Percentiles rank a stretch among this genome's conserved stretches.
These are phyloP conservation scores for Meteorus sp. DNA, from an alignment of 1,140 invertebrate species.

Conservation along the genomic window DNA sequence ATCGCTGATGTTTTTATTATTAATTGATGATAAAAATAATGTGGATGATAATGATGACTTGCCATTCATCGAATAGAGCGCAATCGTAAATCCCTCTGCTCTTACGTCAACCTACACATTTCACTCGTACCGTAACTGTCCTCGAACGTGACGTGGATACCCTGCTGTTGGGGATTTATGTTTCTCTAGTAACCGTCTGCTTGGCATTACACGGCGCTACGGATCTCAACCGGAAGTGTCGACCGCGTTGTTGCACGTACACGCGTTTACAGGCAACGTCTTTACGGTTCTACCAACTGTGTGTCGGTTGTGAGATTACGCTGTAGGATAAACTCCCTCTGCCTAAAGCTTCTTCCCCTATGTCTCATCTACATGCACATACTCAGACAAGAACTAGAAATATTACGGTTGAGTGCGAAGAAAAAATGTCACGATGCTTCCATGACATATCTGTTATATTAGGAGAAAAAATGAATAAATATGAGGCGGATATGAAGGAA, in stretches of 20 bases:
- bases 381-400: background rate
- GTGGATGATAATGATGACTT: background rate
- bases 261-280: background rate
- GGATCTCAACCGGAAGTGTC: background rate
- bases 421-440: background rate
- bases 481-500: too few relatives aligned
- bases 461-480: too few relatives aligned
- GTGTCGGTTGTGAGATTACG: background rate
- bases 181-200: conserved; percentile 23
- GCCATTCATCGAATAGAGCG: background rate
- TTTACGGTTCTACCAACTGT: background rate
- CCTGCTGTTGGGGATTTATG: conserved; percentile 25
- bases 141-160: conserved; percentile 29
- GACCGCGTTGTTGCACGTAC: conserved; percentile 6
- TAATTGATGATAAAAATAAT: too few relatives aligned
- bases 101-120: conserved; percentile 29
- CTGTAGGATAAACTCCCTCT: too few relatives aligned
- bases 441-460: too few relatives aligned
- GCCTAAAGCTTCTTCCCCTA: too few relatives aligned
- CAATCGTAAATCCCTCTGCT: conserved; percentile 6
- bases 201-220: conserved; percentile 18
- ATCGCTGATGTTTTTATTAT: too few relatives aligned
- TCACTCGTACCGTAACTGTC: conserved; percentile 22
- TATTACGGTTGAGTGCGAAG: background rate
- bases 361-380: too few relatives aligned